These are phyloP conservation scores for Sinosuthora webbiana DNA, from an alignment of 2,113 vertebrate species.

Conservation along the genomic window DNA sequence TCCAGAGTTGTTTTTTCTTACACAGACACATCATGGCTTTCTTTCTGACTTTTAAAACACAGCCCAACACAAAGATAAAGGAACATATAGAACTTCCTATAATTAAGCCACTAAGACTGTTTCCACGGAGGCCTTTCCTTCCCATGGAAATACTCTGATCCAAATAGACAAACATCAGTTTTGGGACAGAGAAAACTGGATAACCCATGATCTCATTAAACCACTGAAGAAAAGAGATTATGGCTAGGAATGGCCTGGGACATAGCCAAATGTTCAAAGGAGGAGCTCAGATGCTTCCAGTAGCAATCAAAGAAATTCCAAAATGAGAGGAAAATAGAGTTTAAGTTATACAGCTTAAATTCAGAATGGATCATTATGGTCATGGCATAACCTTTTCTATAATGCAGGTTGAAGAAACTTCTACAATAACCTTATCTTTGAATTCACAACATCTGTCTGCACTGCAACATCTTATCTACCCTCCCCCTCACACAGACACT, in stretches of 20 bases:
- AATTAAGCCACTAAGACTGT: not conserved
- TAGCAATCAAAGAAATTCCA: not conserved
- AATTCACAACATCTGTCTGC: not conserved
- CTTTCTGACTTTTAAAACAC: not conserved
- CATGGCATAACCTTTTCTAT: not conserved
- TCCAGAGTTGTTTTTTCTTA: not conserved
- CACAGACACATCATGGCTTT: not conserved
- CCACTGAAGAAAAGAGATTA: not conserved
- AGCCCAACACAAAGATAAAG: not conserved
- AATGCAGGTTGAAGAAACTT: not conserved
- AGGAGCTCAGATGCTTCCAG: not conserved
- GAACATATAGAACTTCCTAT: not conserved
- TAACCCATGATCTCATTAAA: not conserved
- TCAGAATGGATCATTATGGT: not conserved
- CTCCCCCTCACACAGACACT: fast-evolving
- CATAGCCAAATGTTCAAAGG: fast-evolving
- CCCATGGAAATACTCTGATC: not conserved
- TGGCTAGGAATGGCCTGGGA: not conserved
- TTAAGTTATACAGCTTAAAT: not conserved
- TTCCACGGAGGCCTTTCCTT: not conserved
- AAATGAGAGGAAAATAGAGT: not conserved
- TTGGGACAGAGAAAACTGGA: not conserved
- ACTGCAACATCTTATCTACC: not conserved
- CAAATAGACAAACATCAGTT: not conserved
- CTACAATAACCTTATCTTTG: not conserved